phyloP scores from a whole-genome alignment of 2,113 vertebrate species.

The Chaetorhynchus papuensis region DNA sequence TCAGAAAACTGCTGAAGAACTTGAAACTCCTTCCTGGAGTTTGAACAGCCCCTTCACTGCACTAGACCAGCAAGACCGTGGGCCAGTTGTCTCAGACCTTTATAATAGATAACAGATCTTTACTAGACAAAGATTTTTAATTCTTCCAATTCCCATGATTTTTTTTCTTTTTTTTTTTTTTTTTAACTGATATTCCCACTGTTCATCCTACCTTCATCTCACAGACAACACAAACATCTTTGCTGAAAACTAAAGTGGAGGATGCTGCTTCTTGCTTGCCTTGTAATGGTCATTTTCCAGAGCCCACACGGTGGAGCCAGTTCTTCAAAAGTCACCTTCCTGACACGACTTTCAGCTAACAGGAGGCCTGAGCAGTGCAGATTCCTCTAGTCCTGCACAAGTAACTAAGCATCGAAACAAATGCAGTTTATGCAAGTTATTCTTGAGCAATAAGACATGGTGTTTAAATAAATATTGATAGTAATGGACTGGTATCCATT shows the following conservation, averaged over 20 bases:
- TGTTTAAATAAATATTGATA: background rate
- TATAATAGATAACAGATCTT: background rate
- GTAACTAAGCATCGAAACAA: background rate
- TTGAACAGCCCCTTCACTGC: background rate
- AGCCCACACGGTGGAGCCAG: constrained; percentile 43
- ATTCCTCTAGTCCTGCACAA: background rate
- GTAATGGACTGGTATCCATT: background rate
- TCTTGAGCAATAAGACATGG: background rate
- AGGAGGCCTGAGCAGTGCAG: background rate
- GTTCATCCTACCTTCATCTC: background rate
- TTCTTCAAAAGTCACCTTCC: background rate
- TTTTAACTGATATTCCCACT: background rate
- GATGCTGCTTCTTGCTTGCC: background rate
- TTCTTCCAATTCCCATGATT: background rate
- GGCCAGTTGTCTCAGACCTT: background rate
- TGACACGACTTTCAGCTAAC: background rate
- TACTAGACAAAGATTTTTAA: background rate
- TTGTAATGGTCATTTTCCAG: background rate
- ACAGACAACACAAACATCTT: background rate
- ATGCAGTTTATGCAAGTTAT: background rate
- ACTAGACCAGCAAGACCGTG: background rate
- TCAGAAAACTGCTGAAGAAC: background rate
- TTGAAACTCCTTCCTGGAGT: background rate
- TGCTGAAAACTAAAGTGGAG: background rate
- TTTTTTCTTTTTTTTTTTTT: background rate